Base-by-base conservation (phyloP, 2,888 invertebrate genomes). In the Villa cingulata region DNA sequence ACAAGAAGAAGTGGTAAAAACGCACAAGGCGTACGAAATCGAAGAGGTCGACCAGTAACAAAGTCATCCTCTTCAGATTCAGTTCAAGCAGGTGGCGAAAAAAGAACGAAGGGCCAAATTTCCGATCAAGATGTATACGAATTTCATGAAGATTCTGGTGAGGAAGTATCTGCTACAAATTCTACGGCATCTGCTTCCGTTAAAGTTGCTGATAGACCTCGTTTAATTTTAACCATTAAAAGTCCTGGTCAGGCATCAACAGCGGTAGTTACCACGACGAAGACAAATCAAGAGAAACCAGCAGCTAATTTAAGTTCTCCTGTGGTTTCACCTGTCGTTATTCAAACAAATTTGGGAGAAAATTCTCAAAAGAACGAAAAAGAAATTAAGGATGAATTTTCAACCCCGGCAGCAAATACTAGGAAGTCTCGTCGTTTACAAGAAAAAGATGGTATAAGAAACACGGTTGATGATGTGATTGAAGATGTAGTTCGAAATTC, bases 111-210 rank as follows among this genome's bases (percentile, higher is more conserved):
- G 12, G 64, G 48, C 51, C 58, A 16, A 16, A 16, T 16, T n/a
- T 43, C 52, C 2, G 63, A 63, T 50, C 80, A 83, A 12, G 91
- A 91, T 61, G 78, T 92, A 4, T 92, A 91, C 62, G 91, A 91
- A 64, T 92, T 92, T 63, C 82, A 86, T 56, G 91, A 91, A 61
- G 91, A 91, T 64, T 86, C 87, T 6, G 84, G 83, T 37, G 90
- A 91, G 60, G 86, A 86, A 60, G 74, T 72, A 17, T 66, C 68
- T 41, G 64, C 72, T 15, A 61, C 65, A 40, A 66, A 70, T 60
- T 74, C 72, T 18, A 66, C 68, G 41, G 64, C 72, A n/a, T 64
- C 72, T 17, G 66, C 68, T 41, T 64, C 72, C 15, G 64, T 67
- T 64, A 40, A 77, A 78, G 60, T 67, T 73, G 62, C 62, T 39